Evolutionary conservation across 2,797 vertebrate species (phyloP), one percentile per base, ranked within the genome.

Genomic region (Pseudocheirus occidentalis): DNA sequence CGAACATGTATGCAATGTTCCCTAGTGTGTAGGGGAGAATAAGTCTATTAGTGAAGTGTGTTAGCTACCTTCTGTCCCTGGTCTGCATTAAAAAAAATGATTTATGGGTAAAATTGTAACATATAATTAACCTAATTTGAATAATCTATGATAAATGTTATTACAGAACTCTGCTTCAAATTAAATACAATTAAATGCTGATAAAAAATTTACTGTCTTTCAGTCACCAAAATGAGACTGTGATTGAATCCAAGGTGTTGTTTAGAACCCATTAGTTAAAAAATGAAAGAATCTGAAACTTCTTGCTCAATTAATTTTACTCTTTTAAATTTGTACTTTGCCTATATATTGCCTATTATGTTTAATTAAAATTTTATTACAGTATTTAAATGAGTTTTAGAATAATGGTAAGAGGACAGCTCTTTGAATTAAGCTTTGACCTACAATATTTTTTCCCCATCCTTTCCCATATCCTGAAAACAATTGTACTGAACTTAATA

Each of bases 351-450:
- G 92, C 91, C 96, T 95, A 98, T 97, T 97, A 97, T 95, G 90
- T 95, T 97, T 98, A 98, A 98, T 97, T 98, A 98, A 96, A 95
- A 97, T 98, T 96, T 95, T 94, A 95, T 96, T 96, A 97, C 55
- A 91, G 18, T n/a, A 96, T 97, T 97, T 97, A 98, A 98, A 97
- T 98, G 96, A 96, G 91, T 93, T 87, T 87, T 94, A 96, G 81
- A 96, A 89, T 40, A 96, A 93, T 90, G 95, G 95, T 97, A 97
- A 97, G 96, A 98, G 96, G 93, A 92, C n/a, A 97, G 96, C 53
- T 52, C 81, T 96, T 53, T 0, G 0, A 94, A 96, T 96, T 94
- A 94, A 95, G 96, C 24, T 95, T 96, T 97, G 95, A 98, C 95
- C 94, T 95, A 91, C 21, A 97, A n/a, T 54, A 96, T 54, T 95